Base-by-base conservation (phyloP, 2,888 invertebrate species). In the Patella depressa region DNA sequence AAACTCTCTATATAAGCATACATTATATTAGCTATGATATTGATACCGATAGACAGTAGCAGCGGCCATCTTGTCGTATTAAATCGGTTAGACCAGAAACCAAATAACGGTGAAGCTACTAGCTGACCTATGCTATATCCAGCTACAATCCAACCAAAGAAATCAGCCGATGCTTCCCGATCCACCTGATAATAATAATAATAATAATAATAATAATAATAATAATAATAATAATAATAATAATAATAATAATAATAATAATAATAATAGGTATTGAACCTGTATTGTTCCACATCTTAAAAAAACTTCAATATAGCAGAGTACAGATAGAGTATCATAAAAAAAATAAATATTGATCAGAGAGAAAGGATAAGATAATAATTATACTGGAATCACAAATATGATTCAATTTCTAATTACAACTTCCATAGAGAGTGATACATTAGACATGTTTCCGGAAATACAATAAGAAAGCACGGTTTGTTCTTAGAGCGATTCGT, bases 121-220 rank as follows among this genome's bases (percentile, higher is more conserved):
- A 91, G 86, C 82, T 92, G 91, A 11, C 91, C 91, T 11, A 91
- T 71, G 71, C 90, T 90, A 82, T 90, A 91, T 0, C 88, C 83
- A 5, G 91, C 90, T 1, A 91, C 89, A 17, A 91, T 89, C 88
- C 89, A 91, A 11, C 92, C 92, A 19, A 91, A 86, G 78, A 89
- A 90, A 71, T 84, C 80, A 9, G 87, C 83, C 2, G 81, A 85
- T 14, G 87, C 85, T 11, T 71, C 17, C 4, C 76, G 71, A 78
- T 89, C 89, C 34, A 89, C 76, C 89, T 89, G 82, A n/a, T 80
- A 78, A 24, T n/a, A n/a, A 53, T 5, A 34, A 34, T 34, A 34
- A 34, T 34, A 34, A 34, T 34, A 17, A 2, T 19, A n/a, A 7
- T n/a, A 29, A 29, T 2, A 29, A 29, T 2, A 29, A 29, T 29